Evolutionary conservation across 2,797 vertebrate genomes (phyloP).

Genomic region (Oreochromis mossambicus): DNA sequence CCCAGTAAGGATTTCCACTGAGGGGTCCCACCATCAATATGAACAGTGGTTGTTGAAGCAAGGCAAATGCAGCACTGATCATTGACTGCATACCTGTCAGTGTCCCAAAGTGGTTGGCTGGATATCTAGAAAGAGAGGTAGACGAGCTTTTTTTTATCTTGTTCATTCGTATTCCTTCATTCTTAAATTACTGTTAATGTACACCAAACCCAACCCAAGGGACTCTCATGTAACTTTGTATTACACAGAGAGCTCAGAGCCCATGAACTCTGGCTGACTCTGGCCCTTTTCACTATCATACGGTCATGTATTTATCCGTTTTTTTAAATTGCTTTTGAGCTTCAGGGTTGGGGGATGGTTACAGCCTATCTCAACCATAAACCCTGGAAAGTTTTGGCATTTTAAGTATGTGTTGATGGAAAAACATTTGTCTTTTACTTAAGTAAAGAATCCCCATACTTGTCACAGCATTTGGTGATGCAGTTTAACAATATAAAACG

Average conservation of each 20-base stretch:
- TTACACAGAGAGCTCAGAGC: background rate
- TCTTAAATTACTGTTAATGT: background rate
- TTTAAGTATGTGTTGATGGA: background rate
- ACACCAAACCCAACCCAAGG: background rate
- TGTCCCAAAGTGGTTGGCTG: constrained; percentile 85
- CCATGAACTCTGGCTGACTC: background rate
- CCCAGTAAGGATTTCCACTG: constrained; percentile 83
- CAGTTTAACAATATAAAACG: background rate
- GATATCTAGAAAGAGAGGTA: constrained; percentile 70
- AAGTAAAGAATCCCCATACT: background rate
- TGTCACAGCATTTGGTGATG: rapidly evolving
- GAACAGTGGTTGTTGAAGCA: constrained; percentile 87
- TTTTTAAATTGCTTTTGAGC: background rate
- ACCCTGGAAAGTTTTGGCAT: background rate
- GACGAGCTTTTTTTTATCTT: rapidly evolving
- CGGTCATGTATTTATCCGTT: background rate
- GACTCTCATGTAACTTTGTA: background rate
- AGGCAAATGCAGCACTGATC: constrained; percentile 82
- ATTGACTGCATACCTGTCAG: constrained; percentile 87
- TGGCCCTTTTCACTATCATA: background rate
- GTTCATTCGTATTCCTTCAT: background rate
- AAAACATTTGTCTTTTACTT: background rate
- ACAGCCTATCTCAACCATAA: background rate
- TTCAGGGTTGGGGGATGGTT: background rate
- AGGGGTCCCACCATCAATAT: constrained; percentile 80